These are phyloP conservation scores for Chymomyza procnemis DNA, from an alignment of 2,888 invertebrate genomes.

Conservation along the genomic window DNA sequence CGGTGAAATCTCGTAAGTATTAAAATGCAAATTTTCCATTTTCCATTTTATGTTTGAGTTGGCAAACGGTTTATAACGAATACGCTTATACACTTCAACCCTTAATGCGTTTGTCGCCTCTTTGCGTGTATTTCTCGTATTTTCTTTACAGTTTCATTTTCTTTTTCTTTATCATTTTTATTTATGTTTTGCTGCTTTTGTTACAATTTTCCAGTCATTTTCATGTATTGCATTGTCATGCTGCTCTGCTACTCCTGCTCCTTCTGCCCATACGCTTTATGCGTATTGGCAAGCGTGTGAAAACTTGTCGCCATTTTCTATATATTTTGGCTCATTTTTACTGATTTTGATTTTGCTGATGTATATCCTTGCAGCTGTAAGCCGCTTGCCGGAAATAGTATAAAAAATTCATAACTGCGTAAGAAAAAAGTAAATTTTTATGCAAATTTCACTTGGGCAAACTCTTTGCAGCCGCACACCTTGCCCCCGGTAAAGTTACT, in stretches of 20 bases:
- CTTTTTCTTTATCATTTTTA: not conserved
- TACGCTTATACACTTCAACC: not conserved
- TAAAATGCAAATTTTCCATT: conserved; percentile 62
- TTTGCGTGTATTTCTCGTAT: conserved; percentile 4
- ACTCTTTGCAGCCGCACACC: conserved; percentile 42
- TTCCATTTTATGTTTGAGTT: conserved; percentile 39
- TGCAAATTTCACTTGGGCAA: conserved; percentile 64
- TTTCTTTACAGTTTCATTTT: not conserved
- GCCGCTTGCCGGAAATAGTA: conserved; percentile 23
- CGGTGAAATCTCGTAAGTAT: conserved; percentile 97
- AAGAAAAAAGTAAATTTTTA: conserved; percentile 52
- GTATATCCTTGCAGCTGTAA: conserved; percentile 30
- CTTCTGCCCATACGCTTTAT: conserved; percentile 10
- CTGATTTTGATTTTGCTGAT: not conserved
- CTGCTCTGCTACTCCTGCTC: not conserved
- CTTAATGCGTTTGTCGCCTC: conserved; percentile 1
- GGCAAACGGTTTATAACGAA: not conserved
- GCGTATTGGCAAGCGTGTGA: conserved; percentile 57
- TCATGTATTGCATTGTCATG: conserved; percentile 26
- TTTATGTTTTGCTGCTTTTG: not conserved
- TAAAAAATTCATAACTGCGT: conserved; percentile 62
- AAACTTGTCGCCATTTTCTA: conserved; percentile 4
- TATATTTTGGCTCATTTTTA: not conserved
- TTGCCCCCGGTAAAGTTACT: not conserved
- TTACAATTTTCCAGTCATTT: conserved; percentile 33